These are phyloP conservation scores for Madoqua kirkii DNA, from an alignment of 2,113 vertebrate genomes.

Conservation along the genomic window DNA sequence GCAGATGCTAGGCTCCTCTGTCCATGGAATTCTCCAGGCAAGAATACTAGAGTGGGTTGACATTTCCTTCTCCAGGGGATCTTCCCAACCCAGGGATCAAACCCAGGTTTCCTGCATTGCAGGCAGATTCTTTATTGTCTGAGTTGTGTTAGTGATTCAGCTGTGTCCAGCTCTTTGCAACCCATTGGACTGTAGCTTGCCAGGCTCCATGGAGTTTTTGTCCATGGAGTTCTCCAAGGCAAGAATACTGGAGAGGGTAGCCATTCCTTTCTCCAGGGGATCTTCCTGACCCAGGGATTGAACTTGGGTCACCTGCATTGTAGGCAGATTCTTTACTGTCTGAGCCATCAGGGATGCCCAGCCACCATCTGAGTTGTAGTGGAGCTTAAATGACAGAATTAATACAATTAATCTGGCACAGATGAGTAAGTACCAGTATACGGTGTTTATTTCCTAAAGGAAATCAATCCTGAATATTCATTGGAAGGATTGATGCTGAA, in stretches of 20 bases:
- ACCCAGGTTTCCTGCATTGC: not conserved
- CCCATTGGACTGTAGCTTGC: not conserved
- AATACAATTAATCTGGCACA: not conserved
- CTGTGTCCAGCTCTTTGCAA: not conserved
- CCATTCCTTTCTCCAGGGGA: not conserved
- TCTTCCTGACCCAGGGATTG: not conserved
- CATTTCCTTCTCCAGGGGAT: not conserved
- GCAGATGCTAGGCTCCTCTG: not conserved
- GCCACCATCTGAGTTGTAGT: not conserved
- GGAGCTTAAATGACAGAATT: not conserved
- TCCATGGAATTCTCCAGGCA: not conserved
- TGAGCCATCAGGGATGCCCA: not conserved
- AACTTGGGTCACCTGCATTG: not conserved
- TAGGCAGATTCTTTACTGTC: not conserved
- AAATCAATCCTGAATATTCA: not conserved
- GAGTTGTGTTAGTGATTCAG: not conserved
- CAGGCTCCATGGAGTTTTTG: not conserved
- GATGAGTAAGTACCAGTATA: not conserved
- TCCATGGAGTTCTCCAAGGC: not conserved
- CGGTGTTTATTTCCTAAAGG: not conserved
- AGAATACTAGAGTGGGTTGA: not conserved
- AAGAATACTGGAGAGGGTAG: not conserved
- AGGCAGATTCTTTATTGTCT: not conserved
- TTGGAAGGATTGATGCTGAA: not conserved
- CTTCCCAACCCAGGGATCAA: not conserved